Conservation (phyloP, 2,797 vertebrate species). For the Garrulus glandarius region DNA sequence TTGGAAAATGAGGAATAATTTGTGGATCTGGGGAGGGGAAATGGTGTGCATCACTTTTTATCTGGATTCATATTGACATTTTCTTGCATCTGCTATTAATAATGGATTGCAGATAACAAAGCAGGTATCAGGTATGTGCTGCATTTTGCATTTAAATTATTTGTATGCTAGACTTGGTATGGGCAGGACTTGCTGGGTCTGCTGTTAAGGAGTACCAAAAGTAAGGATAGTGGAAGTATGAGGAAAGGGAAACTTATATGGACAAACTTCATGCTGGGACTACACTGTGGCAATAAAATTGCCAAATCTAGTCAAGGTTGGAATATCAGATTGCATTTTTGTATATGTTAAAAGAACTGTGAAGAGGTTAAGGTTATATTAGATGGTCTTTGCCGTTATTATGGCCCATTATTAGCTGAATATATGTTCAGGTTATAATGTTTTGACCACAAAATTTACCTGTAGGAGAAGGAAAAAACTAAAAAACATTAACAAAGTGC, state of each 20-base stretch:
- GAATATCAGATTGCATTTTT: background rate
- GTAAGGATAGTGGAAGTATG: background rate
- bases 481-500: accelerated
- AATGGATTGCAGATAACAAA: background rate
- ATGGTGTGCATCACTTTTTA: background rate
- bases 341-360: background rate
- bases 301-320: background rate
- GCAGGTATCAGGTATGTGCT: background rate
- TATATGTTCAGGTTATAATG: background rate
- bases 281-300: background rate
- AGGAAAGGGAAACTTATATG: background rate
- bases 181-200: background rate
- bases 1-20: background rate
- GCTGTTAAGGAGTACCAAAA: background rate
- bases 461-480: background rate
- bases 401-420: background rate
- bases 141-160: background rate
- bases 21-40: background rate
- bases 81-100: background rate
- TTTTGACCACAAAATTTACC: background rate
- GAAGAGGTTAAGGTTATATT: background rate
- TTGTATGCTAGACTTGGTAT: background rate
- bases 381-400: background rate
- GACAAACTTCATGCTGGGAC: background rate
- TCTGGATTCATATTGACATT: background rate